Base-by-base conservation (phyloP, 2,888 invertebrate genomes). In the Megastigmus dorsalis region DNA sequence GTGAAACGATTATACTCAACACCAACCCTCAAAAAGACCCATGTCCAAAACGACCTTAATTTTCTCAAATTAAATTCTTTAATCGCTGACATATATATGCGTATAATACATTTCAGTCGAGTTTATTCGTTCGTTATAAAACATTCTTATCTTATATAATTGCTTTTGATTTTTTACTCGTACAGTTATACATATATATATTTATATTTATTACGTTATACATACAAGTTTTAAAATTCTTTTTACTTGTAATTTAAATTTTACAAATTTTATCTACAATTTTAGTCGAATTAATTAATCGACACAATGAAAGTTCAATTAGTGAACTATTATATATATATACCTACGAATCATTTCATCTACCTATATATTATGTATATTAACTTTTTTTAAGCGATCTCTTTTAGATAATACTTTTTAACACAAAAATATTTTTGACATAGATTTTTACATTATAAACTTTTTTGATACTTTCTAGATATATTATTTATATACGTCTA, bases 151-250 rank as follows among this genome's bases (percentile, higher is more conserved):
- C 48, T 52, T 48, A 54, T 28, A 67, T 69, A 54, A 38, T 26
- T 57, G 33, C 52, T 54, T 57, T 48, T 50, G 23, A 54, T 74
- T 62, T 41, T 52, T 50, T 60, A 69, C 62, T 70, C 60, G n/a
- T 74, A 70, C 62, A 70, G 59, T 65, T 70, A 63, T 71, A 65
- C 43, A 66, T 71, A 30, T 66, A 50, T 50, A 13, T 66, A 38
- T 18, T 48, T 52, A 50, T 60, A 60, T 18, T 13, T 54, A 67
- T n/a, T n/a, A n/a, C n/a, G n/a, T n/a, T 59, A 66, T 38, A 62
- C 38, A 59, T 36, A 69, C 50, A 68, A 67, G 59, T 70, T 70
- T 48, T 71, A 67, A 45, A 71, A 62, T 45, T 69, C 55, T 66
- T 45, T 60, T 60, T 43, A 43, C 7, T 60, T 57, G 30, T 59